Percentiles rank a stretch among this genome's conserved stretches.
Conservation (phyloP, 1,140 invertebrate species). For the Platorchestia sp. region DNA sequence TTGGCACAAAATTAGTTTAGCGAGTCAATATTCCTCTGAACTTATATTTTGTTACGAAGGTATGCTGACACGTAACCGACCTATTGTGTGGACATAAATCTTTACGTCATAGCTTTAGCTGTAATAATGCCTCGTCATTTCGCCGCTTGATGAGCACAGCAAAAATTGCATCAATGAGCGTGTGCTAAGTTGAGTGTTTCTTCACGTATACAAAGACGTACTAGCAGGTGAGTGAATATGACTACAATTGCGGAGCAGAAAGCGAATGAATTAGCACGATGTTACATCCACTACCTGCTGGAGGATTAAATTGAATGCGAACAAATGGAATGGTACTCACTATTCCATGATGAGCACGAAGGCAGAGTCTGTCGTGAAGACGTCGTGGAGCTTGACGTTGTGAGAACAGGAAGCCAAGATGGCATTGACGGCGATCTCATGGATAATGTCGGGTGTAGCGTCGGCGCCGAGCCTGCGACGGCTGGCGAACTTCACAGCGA, state of each 20-base stretch:
- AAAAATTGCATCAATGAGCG: not conserved
- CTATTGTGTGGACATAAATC: no score
- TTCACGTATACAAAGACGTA: not conserved
- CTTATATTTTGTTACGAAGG: no score
- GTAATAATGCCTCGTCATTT: no score
- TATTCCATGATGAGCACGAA: conserved; percentile 83
- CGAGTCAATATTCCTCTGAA: no score
- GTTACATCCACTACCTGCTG: not conserved
- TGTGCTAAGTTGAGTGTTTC: not conserved
- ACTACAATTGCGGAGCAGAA: not conserved
- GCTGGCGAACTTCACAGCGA: conserved; percentile 83
- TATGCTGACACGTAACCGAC: no score
- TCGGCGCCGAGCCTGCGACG: conserved; percentile 78
- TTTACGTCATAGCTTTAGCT: no score
- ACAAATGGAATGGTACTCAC: conserved; percentile 74
- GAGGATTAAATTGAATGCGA: not conserved
- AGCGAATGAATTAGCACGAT: not conserved
- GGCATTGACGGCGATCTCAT: conserved; percentile 80
- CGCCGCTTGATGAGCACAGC: no score
- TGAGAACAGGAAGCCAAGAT: conserved; percentile 77
- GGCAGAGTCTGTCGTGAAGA: conserved; percentile 80
- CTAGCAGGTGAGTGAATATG: not conserved
- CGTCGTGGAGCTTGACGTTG: conserved; percentile 80
- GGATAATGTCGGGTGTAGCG: conserved; percentile 77
- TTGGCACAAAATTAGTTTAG: not conserved